Percentiles rank a stretch among this genome's conserved stretches.
phyloP scores from a whole-genome alignment of 2,888 invertebrate genomes.

The Hofmannophila pseudospretella region DNA sequence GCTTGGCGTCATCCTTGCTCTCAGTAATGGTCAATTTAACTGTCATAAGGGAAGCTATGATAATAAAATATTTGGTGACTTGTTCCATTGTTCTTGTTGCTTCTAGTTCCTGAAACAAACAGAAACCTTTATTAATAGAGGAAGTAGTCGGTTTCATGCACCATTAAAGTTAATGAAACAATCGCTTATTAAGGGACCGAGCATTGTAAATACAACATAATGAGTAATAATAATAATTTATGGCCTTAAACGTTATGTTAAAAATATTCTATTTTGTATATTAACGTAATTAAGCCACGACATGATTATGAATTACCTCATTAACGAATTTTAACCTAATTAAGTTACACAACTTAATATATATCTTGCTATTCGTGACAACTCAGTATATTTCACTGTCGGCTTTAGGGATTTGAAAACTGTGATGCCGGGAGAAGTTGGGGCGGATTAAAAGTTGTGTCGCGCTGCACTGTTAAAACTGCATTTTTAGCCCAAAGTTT shows the following conservation, averaged over 20 bases:
- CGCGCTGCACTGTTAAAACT: conserved; percentile 44
- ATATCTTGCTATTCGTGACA: conserved; percentile 25
- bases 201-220: neutral
- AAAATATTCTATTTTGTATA: conserved; percentile 1
- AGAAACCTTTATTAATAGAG: conserved; percentile 7
- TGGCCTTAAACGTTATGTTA: neutral
- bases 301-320: conserved; percentile 27
- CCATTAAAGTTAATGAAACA: too few relatives aligned
- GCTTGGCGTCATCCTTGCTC: conserved; percentile 57
- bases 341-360: conserved; percentile 25
- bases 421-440: conserved; percentile 38
- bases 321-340: conserved; percentile 42
- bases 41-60: conserved; percentile 61
- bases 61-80: conserved; percentile 54
- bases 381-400: conserved; percentile 31
- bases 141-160: neutral
- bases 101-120: conserved; percentile 20
- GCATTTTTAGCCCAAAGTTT: conserved; percentile 46
- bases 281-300: conserved; percentile 21
- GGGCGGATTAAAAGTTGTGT: conserved; percentile 55
- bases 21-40: conserved; percentile 58
- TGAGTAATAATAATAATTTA: conserved; percentile 2
- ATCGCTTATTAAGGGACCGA: neutral
- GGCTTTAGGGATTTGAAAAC: conserved; percentile 44
- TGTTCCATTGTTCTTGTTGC: conserved; percentile 44